Evolutionary conservation across 2,888 invertebrate genomes (phyloP), one percentile per base, ranked within the genome.

Genomic region (Campoplex nolae): DNA sequence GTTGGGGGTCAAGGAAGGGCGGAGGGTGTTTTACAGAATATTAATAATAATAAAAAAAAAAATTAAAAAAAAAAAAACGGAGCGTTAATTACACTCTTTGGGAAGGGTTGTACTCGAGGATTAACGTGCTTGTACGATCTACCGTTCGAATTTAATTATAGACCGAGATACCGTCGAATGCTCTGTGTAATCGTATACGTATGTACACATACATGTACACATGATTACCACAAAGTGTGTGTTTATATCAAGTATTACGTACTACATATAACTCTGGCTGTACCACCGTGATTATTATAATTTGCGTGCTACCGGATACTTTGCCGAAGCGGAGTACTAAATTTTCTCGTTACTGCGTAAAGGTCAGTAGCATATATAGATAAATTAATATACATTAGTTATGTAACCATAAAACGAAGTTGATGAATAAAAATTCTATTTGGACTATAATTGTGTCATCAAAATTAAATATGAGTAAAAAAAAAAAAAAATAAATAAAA

Each of bases 291-390:
- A 91, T 90, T 91, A 91, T 91, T 89, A 89, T 89, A 91, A 90
- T 92, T 92, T 89, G 93, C 93, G 92, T 93, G 93, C 91, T 88
- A 86, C 89, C 87, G 86, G 91, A 90, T 90, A 91, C 90, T 93
- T 92, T 92, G 89, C 91, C 77, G 74, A 78, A 85, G 87, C 81
- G 84, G 58, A 89, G 87, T 86, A 88, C 88, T 90, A 89, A 89
- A 89, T 89, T 89, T 87, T 79, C 87, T 83, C 79, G 84, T 83
- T 85, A 83, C 76, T 79, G 79, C 85, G 85, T 83, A 83, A 87
- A 85, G 87, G 87, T 85, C 87, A 82, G 54, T 84, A 18, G 58
- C 35, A 54, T 70, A 83, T 45, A 73, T 56, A 45, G 13, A 28
- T 68, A 32, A 65, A 42, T 48, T 16, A 73, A 6, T n/a, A 32